Conservation (phyloP, 2,888 invertebrate species). For the Sipha maydis region DNA sequence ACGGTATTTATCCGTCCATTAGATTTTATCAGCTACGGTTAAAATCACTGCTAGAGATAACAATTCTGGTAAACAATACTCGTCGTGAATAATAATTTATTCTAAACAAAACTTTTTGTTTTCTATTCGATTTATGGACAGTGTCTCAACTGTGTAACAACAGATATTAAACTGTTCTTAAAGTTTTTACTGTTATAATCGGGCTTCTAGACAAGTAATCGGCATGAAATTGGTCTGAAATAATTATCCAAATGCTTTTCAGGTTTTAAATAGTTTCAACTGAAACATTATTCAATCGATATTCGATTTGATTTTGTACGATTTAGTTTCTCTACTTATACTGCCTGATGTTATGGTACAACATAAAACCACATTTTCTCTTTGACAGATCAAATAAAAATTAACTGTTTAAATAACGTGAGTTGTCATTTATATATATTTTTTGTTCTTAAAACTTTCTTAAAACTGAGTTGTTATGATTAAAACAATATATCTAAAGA, state of each 20-base stretch:
- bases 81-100: conserved; percentile 12
- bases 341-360: not conserved
- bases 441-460: not conserved
- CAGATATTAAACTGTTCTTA: conserved; percentile 20
- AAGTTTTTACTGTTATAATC: not conserved
- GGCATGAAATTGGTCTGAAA: not conserved
- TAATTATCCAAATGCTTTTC: not conserved
- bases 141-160: too few relatives aligned
- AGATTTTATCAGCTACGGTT: conserved; percentile 1
- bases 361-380: not conserved
- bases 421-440: not conserved
- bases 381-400: not conserved
- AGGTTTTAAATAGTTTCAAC: conserved; percentile 12
- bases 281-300: not conserved
- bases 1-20: not conserved
- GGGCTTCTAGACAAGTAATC: not conserved
- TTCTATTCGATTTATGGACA: not conserved
- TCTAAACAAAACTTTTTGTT: conserved; percentile 17
- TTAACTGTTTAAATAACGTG: not conserved
- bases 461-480: not conserved
- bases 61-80: conserved; percentile 12
- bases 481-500: not conserved
- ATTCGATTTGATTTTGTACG: not conserved
- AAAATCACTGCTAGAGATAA: conserved; percentile 6
- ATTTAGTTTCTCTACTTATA: not conserved